Evolutionary conservation across 2,113 vertebrate genomes (phyloP).

Genomic region (Indicator indicator): DNA sequence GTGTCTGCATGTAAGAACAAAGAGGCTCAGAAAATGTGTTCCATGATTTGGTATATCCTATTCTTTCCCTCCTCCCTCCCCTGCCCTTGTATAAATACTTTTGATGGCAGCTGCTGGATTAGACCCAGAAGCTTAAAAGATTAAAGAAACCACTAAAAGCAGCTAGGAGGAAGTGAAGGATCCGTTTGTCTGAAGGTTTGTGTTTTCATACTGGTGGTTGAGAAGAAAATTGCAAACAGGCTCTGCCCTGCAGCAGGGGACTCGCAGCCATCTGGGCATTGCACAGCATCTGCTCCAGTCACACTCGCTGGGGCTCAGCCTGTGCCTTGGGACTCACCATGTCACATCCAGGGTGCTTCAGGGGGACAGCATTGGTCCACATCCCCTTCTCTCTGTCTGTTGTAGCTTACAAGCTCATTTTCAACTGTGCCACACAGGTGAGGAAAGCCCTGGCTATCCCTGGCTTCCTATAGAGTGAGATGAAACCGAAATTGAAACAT

Average conservation of each 20-base stretch:
- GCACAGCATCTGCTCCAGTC: neutral
- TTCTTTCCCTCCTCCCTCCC: conserved; percentile 28
- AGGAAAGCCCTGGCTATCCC: neutral
- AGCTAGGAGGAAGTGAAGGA: conserved; percentile 76
- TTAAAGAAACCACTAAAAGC: conserved; percentile 83
- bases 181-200: conserved; percentile 73
- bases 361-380: neutral
- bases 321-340: fast-evolving
- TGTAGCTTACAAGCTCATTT: fast-evolving
- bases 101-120: conserved; percentile 77
- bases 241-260: conserved; percentile 49
- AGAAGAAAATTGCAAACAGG: conserved; percentile 80
- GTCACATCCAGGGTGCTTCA: neutral
- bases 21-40: conserved; percentile 15
- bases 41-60: conserved; percentile 34
- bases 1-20: neutral
- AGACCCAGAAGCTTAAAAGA: conserved; percentile 84
- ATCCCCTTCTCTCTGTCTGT: neutral
- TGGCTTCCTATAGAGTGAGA: neutral
- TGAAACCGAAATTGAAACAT: neutral
- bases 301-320: neutral
- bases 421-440: fast-evolving
- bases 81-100: conserved; percentile 74
- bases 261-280: conserved; percentile 53
- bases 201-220: conserved; percentile 67